Evolutionary conservation across 2,888 invertebrate genomes (phyloP).

Genomic region (Nephrotoma flavescens): DNA sequence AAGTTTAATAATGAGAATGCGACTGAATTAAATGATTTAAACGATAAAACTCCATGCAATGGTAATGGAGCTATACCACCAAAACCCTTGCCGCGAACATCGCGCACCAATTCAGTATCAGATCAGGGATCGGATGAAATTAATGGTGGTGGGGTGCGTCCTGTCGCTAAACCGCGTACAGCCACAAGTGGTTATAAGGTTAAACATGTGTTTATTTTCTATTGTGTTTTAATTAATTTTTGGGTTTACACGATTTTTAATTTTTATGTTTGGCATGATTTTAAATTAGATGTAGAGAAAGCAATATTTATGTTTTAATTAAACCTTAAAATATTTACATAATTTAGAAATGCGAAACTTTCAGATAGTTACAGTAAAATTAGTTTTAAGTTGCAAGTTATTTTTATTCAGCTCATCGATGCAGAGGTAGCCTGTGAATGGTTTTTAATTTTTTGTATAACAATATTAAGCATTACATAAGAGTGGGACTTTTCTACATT

Average conservation of each 20-base stretch:
- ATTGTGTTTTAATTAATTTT: conserved; percentile 13
- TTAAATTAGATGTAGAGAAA: neutral
- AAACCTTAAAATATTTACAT: neutral
- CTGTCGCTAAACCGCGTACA: conserved; percentile 55
- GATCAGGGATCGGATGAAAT: conserved; percentile 41
- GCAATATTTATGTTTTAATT: neutral
- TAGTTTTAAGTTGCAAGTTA: neutral
- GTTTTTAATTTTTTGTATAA: neutral
- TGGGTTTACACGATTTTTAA: conserved; percentile 10
- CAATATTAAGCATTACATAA: neutral
- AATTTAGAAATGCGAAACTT: neutral
- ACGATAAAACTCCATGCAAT: conserved; percentile 21
- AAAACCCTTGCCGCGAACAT: conserved; percentile 67
- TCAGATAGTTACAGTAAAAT: neutral
- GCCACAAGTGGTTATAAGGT: conserved; percentile 70
- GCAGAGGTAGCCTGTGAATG: neutral
- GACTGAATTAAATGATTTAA: conserved; percentile 11
- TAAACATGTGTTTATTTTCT: conserved; percentile 18
- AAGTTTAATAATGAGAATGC: neutral
- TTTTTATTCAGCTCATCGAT: neutral
- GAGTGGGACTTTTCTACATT: neutral
- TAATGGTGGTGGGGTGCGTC: conserved; percentile 36
- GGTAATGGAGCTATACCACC: conserved; percentile 45
- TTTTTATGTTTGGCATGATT: conserved; percentile 2
- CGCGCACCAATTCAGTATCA: conserved; percentile 53